Evolutionary conservation across 1,140 invertebrate species (phyloP).

Genomic region (Drosophila kurseongensis): DNA sequence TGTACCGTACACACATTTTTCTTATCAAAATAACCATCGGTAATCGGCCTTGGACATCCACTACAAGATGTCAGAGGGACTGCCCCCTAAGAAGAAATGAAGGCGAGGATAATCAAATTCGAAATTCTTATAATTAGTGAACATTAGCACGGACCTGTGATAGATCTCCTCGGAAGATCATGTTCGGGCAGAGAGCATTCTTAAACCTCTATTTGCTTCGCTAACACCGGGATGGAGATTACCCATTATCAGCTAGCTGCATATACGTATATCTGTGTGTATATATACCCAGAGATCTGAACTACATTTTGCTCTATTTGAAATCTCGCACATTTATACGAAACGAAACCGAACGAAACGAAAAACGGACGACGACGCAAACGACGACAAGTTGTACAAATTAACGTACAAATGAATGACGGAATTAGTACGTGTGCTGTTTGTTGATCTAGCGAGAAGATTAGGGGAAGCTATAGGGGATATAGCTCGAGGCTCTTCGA

Average conservation of each 20-base stretch:
- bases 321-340: conserved; percentile 79
- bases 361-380: conserved; percentile 43
- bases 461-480: conserved; percentile 12
- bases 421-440: conserved; percentile 73
- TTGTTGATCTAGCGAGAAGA: conserved; percentile 40
- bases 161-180: conserved; percentile 12
- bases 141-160: conserved; percentile 38
- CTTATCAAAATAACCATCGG: conserved; percentile 41
- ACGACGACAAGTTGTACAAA: conserved; percentile 71
- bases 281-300: conserved; percentile 58
- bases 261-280: conserved; percentile 23
- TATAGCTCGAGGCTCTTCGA: conserved; percentile 6
- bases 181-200: conserved; percentile 13
- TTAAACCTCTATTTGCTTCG: conserved; percentile 49
- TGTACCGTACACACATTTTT: not conserved
- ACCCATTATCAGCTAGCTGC: conserved; percentile 59
- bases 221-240: conserved; percentile 45
- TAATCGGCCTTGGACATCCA: conserved; percentile 32
- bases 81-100: conserved; percentile 2
- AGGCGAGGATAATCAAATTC: conserved; percentile 5
- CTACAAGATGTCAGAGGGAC: conserved; percentile 7
- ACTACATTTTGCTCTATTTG: conserved; percentile 78
- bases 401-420: conserved; percentile 82
- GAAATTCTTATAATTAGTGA: conserved; percentile 30
- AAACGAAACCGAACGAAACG: conserved; percentile 55